Evolutionary conservation across 1,140 invertebrate genomes (phyloP), one percentile per base, ranked within the genome.

Genomic region (Berghia stephanieae): DNA sequence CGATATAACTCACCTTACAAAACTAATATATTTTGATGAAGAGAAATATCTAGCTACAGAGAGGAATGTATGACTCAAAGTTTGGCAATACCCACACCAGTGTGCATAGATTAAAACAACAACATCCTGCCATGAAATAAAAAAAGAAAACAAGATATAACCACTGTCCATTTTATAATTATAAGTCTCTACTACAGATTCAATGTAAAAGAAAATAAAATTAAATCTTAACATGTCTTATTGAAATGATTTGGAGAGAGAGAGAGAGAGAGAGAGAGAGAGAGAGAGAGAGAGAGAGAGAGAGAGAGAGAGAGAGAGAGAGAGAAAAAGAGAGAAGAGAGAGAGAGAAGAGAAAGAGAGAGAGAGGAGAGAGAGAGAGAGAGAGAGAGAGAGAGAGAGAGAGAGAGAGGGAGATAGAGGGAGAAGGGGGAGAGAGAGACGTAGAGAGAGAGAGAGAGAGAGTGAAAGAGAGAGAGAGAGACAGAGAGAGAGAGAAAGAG

Each of bases 81-180:
- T 92, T 31, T 91, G 92, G 86, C 94, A 96, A 86, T 94, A 93
- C 36, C 92, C 93, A 88, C 94, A 94, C 86, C 93, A 93, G 38
- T 92, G 91, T 21, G 93, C 91, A 84, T 93, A 92, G 49, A 71
- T 38, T 55, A 78, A 78, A 49, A 78, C 68, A 60, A 72, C 77
- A 46, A 71, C 68, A 49, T 72, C 55, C 75, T 77, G 68, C 8
- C n/a, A 52, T 24, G 13, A 52, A 13, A 16, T 16, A 13, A 16
- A 52, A 13, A 16, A 52, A 13, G 13, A 52, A 13, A 16, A 52
- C 46, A 16, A 52, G 13, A 16, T 16, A 13, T 52, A 52, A 13
- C 46, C 13, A 13, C 46, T 16, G 13, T 24, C 13, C 46, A 13
- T 16, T 24, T 52, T 52, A 52, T 52, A 52, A 24, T 52, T 13